Base-by-base conservation (phyloP, 2,113 vertebrate genomes). In the Dicerorhinus sumatrensis region DNA sequence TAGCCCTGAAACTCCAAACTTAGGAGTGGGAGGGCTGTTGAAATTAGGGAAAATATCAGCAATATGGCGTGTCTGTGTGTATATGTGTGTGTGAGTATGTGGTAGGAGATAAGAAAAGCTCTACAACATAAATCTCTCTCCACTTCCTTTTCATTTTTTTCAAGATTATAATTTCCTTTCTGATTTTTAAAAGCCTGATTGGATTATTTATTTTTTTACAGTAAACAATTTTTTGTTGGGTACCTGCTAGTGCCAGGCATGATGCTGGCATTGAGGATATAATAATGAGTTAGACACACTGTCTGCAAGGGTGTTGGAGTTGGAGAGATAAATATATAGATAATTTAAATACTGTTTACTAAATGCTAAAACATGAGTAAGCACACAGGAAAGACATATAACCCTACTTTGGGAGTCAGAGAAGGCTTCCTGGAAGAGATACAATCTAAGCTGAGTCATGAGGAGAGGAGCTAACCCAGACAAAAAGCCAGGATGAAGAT, bases 321-420 rank as follows among this genome's bases (percentile, higher is more conserved):
- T 51, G 36, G 25, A 56, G 65, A 63, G 62, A 51, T 62, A 75
- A 69, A 60, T 62, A 72, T 18, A 25, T 23, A 86, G 27, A 51
- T 80, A 33, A 39, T 72, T 81, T 76, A 62, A 48, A 54, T 82
- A 46, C 67, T 89, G 25, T 83, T 20, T 86, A 67, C 80, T 85
- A 89, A 89, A 75, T 95, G 75, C 23, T 88, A 72, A 91, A 90
- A 56, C 39, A 83, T 51, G 42, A 79, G 10, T 54, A 51, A 89
- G 27, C 42, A 51, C 31, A 54, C 21, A 82, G 23, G 48, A 76
- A 77, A 83, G 69, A 67, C 27, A 80, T 73, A 6, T 79, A 70
- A 67, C 54, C 8, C 8, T 88, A 36, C 33, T 31, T 60, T 51
- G 51, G 63, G 36, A 91, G 21, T 88, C n/a, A 69, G 33, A 72